Evolutionary conservation across 30 jellyfish, hydroid and myxozoan genomes (phyloP).

Genomic region (Clytia hemisphaerica): DNA sequence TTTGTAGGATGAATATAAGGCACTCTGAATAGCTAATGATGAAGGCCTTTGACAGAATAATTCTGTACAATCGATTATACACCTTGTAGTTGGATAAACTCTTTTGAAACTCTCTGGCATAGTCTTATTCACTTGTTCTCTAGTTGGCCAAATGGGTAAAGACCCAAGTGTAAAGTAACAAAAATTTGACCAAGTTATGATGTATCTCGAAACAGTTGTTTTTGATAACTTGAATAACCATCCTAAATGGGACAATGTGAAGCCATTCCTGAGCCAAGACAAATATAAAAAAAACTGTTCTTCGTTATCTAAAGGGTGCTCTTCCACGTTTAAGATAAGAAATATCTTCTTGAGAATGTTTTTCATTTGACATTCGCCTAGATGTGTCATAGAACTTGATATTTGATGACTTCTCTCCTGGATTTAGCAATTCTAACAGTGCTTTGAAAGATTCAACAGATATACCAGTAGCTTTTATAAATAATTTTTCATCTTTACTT

Average conservation of each 20-base stretch:
- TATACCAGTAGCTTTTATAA: no score
- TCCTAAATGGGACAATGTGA: slow-evolving; percentile 18
- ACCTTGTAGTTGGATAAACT: slow-evolving; percentile 37
- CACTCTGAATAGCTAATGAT: slow-evolving; percentile 24
- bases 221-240: slow-evolving; percentile 39
- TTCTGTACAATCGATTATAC: slow-evolving; percentile 54
- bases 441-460: no score
- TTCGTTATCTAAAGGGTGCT: no score
- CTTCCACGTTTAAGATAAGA: no score
- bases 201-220: slow-evolving; percentile 41
- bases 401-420: no score
- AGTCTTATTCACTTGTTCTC: slow-evolving; percentile 10
- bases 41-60: slow-evolving; percentile 50
- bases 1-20: slow-evolving; percentile 36
- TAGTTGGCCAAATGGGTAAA: slow-evolving; percentile 56
- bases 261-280: slow-evolving; percentile 40
- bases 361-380: no score
- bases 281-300: slow-evolving; percentile 39
- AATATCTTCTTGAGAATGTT: no score
- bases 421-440: no score
- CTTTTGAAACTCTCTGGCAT: slow-evolving; percentile 44
- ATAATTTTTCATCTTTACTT: no score
- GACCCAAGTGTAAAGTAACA: slow-evolving; percentile 38
- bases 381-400: no score
- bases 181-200: slow-evolving; percentile 42